Conservation (phyloP, 2,888 invertebrate genomes). For the Drosophila mercatorum region DNA sequence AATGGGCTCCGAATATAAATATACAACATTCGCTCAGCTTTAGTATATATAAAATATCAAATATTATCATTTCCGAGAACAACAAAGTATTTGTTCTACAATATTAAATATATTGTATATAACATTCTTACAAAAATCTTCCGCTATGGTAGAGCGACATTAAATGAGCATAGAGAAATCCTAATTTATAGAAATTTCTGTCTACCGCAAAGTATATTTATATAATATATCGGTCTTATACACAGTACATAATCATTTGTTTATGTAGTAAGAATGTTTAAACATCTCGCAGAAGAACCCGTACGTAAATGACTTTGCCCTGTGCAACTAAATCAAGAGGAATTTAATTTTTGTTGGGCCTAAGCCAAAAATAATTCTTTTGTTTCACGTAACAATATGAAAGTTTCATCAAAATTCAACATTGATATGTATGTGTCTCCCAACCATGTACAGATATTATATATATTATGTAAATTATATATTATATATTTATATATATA, state of each 20-base stretch:
- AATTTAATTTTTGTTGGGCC: slow-evolving; percentile 61
- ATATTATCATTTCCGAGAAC: not conserved
- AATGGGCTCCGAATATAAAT: not conserved
- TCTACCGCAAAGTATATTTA: slow-evolving; percentile 11
- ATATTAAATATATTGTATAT: slow-evolving; percentile 18
- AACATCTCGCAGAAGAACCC: slow-evolving; percentile 44
- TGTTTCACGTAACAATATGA: slow-evolving; percentile 64
- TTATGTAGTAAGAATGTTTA: slow-evolving; percentile 47
- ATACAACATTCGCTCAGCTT: not conserved
- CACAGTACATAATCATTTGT: slow-evolving; percentile 6
- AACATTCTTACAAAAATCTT: not conserved
- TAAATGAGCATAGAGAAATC: slow-evolving; percentile 30
- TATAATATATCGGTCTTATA: slow-evolving; percentile 3
- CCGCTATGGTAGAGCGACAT: slow-evolving; percentile 13
- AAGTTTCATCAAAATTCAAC: slow-evolving; percentile 61
- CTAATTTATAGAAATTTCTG: slow-evolving; percentile 17
- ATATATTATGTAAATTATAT: not conserved
- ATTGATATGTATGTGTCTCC: slow-evolving; percentile 41
- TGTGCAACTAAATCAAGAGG: slow-evolving; percentile 62
- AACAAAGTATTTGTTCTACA: not conserved
- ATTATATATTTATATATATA: not conserved
- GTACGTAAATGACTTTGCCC: slow-evolving; percentile 46
- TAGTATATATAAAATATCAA: not conserved
- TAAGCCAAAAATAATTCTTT: slow-evolving; percentile 57
- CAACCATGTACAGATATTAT: slow-evolving; percentile 6